phyloP scores from a whole-genome alignment of 2,797 vertebrate genomes.

The Thamnophis elegans region DNA sequence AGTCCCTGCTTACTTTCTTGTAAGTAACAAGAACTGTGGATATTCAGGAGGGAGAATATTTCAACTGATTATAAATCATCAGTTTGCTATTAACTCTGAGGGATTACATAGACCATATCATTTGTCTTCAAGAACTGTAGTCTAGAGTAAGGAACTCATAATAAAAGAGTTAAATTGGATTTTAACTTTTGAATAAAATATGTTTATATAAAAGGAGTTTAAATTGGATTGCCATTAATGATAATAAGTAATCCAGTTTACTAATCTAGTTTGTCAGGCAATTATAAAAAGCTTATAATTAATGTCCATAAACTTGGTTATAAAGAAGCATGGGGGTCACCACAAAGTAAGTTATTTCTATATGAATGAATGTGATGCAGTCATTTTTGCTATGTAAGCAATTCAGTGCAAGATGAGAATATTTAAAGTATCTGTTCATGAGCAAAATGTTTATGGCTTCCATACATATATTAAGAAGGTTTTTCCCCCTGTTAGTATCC shows the following conservation, averaged over 20 bases:
- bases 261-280: slow-evolving; percentile 11
- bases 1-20: not conserved
- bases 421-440: not conserved
- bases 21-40: not conserved
- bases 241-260: not conserved
- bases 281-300: not conserved
- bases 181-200: not conserved
- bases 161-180: not conserved
- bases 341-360: not conserved
- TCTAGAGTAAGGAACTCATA: slow-evolving; percentile 8
- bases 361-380: not conserved
- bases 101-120: not conserved
- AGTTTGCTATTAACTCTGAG: not conserved
- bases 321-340: not conserved
- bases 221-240: slow-evolving; percentile 14
- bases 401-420: not conserved
- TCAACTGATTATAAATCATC: not conserved
- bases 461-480: not conserved
- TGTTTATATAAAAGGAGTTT: not conserved
- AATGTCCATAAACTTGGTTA: not conserved
- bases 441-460: not conserved
- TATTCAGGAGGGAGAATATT: not conserved
- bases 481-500: not conserved
- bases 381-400: not conserved
- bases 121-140: slow-evolving; percentile 1